These are phyloP conservation scores for Phylloscopus trochilus DNA, from an alignment of 2,113 vertebrate genomes.

Conservation along the genomic window DNA sequence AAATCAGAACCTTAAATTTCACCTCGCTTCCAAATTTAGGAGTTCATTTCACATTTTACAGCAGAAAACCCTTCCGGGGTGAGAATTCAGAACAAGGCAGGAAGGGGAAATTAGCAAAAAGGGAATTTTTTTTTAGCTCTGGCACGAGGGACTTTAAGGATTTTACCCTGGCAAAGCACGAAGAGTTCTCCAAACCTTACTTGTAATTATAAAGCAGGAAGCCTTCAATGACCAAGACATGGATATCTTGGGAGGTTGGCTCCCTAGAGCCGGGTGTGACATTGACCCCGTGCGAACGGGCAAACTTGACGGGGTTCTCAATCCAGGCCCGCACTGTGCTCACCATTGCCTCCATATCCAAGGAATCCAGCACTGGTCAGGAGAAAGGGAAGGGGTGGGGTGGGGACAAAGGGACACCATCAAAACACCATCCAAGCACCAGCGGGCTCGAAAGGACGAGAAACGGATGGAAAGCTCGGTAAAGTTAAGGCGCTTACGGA, in stretches of 20 bases:
- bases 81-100: background rate
- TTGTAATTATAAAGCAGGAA: slow-evolving; percentile 93
- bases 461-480: background rate
- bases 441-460: background rate
- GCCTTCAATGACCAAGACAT: slow-evolving; percentile 91
- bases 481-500: background rate
- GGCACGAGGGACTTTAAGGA: background rate
- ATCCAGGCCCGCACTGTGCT: slow-evolving; percentile 89
- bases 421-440: background rate
- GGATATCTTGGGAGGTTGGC: slow-evolving; percentile 67
- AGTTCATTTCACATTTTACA: background rate
- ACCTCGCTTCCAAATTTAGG: background rate
- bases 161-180: background rate
- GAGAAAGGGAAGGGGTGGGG: slow-evolving; percentile 50
- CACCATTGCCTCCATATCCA: slow-evolving; percentile 98
- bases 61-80: fast-evolving
- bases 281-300: slow-evolving; percentile 87
- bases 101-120: background rate
- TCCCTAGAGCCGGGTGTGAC: slow-evolving; percentile 55
- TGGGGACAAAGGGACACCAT: background rate
- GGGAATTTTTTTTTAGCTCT: background rate
- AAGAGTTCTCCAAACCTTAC: slow-evolving; percentile 67
- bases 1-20: background rate
- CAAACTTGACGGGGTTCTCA: slow-evolving; percentile 90
- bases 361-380: slow-evolving; percentile 70